Evolutionary conservation across 1,140 invertebrate species (phyloP), one percentile per base, ranked within the genome.

Genomic region (Achatina immaculata): DNA sequence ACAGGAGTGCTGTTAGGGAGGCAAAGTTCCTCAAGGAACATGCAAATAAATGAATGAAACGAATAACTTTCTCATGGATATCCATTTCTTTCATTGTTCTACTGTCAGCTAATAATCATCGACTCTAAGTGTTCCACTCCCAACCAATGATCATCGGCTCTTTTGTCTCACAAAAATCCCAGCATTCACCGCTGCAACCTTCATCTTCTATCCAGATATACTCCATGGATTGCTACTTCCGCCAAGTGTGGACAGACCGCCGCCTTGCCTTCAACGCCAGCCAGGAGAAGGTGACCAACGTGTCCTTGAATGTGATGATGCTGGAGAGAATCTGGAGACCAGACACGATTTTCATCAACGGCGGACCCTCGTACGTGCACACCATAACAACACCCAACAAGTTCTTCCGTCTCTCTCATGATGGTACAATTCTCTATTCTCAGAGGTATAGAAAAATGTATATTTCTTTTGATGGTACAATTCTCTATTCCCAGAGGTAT

Each of bases 291-390:
- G 78, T 85, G 11, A 78, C 78, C 19, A 85, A 87, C 34, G 82
- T 89, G 0, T 84, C 86, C 0, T 78, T 89, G 19, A 88, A 86
- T 68, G 85, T 86, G 36, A 86, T 84, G 68, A 86, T 89, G 81
- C 82, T 90, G 68, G 85, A 90, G 51, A 51, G 84, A 28, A 85
- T 90, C 28, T 90, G 89, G 89, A 84, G 85, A 51, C 89, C 89
- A 2, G 90, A 91, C 79, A 90, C 90, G 38, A 87, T 90, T 69
- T 91, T 92, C 83, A 86, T 88, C 40, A 92, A 92, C 83, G 91
- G 91, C n/a, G 90, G 91, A 80, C 86, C 88, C 9, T 92, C 92
- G 7, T 92, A 91, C 82, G 83, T 92, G 19, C 91, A 92, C 81
- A 90, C 85, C 77, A 87, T 91, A 28, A 91, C 91, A 4, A 87